Evolutionary conservation across 2,888 invertebrate genomes (phyloP), one percentile per base, ranked within the genome.

Genomic region (Synanthedon vespiformis): DNA sequence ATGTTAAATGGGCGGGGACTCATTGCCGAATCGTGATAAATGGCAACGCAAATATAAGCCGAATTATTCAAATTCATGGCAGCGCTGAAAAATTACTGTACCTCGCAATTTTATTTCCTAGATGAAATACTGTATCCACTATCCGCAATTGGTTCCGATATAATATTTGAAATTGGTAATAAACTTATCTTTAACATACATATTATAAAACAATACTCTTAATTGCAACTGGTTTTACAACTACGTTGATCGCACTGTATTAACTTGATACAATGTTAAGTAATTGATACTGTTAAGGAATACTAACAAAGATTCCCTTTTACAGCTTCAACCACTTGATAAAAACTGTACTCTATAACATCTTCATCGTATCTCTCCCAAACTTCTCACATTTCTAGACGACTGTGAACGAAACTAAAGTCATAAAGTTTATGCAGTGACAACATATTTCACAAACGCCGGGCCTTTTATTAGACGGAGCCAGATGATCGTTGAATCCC

Each of bases 381-480:
- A 77, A 75, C 63, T 77, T 78, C 63, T 72, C 72, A 62, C 75
- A 71, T 74, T 67, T 65, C 70, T 67, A 75, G 70, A 72, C 69
- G 67, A 34, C 34, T 34, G 34, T 34, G 34, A 63, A 54, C 60
- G 58, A 72, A 82, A 80, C 82, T 80, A 77, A 78, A 80, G 68
- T 77, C 82, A 74, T 86, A 85, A 86, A 85, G 67, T 83, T 85
- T 80, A 82, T 81, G 76, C 81, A 80, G 81, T 82, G 85, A 84
- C 84, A 78, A 85, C 83, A 86, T 84, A 85, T 85, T 83, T 83
- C 74, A 77, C 70, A 68, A 78, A 77, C 73, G 73, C 62, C 65
- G 63, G 63, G 76, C 74, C 73, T 81, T 84, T 82, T 85, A 85
- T 85, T 84, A 80, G 77, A 79, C 72, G 68, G 59, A 69, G 75